phyloP scores from a whole-genome alignment of 2,888 invertebrate species.

The Julus scanicus region DNA sequence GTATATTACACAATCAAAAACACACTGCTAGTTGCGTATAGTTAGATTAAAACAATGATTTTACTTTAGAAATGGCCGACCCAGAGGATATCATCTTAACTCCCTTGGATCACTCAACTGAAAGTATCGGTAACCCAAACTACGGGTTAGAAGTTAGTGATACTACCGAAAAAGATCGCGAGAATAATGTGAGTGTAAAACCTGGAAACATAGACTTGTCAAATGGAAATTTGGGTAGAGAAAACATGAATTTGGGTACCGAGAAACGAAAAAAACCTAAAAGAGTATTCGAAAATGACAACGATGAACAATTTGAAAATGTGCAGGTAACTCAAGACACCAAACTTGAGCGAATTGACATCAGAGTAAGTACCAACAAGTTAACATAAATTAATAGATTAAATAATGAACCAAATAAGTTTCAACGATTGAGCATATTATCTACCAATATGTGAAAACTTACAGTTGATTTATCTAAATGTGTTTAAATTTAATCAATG shows the following conservation, averaged over 20 bases:
- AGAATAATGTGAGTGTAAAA: neutral
- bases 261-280: neutral
- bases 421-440: too few species aligned
- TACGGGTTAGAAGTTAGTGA: neutral
- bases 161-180: neutral
- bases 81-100: neutral
- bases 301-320: neutral
- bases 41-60: neutral
- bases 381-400: neutral
- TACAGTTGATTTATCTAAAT: too few species aligned
- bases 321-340: neutral
- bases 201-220: neutral
- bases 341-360: neutral
- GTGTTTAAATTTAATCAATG: too few species aligned
- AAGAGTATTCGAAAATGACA: neutral
- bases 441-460: too few species aligned
- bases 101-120: neutral
- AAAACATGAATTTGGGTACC: neutral
- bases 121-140: neutral
- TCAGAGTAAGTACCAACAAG: neutral
- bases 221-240: neutral
- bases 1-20: neutral
- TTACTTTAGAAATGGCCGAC: neutral
- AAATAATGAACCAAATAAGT: too few species aligned
- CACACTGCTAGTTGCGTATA: neutral